These are phyloP conservation scores for Camelus dromedarius DNA, from an alignment of 2,113 vertebrate species.

Conservation along the genomic window DNA sequence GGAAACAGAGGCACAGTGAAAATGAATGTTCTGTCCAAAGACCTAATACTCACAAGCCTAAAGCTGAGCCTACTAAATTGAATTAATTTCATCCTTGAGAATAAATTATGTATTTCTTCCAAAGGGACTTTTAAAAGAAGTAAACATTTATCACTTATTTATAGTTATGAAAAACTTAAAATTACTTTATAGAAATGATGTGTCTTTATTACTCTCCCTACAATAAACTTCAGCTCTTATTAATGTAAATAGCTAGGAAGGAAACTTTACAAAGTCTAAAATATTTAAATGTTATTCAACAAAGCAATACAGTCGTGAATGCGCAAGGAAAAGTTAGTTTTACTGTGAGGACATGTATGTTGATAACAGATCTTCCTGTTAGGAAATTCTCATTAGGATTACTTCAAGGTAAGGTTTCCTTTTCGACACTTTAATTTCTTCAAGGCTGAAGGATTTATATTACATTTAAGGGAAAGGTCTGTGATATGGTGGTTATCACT, in stretches of 20 bases:
- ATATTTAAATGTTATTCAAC: slow-evolving; percentile 36
- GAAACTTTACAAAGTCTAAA: neutral
- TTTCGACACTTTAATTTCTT: slow-evolving; percentile 21
- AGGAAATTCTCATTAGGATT: neutral
- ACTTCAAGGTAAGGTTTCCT: neutral
- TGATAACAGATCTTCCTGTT: neutral
- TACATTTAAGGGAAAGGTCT: neutral
- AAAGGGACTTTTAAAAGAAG: neutral
- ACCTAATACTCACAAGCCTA: neutral
- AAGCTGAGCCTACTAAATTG: neutral
- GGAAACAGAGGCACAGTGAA: neutral
- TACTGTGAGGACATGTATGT: neutral
- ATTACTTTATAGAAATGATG: neutral
- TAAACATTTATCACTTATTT: neutral
- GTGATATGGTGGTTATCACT: neutral
- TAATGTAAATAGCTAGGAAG: neutral
- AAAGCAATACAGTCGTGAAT: neutral
- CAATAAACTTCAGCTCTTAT: neutral
- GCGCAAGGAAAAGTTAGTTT: neutral
- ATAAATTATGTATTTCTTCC: neutral
- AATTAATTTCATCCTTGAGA: neutral
- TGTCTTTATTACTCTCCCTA: neutral
- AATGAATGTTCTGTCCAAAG: neutral
- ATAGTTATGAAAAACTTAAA: neutral
- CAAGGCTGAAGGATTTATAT: neutral